These are phyloP conservation scores for Sesamia nonagrioides DNA, from an alignment of 1,140 invertebrate genomes.

Conservation along the genomic window DNA sequence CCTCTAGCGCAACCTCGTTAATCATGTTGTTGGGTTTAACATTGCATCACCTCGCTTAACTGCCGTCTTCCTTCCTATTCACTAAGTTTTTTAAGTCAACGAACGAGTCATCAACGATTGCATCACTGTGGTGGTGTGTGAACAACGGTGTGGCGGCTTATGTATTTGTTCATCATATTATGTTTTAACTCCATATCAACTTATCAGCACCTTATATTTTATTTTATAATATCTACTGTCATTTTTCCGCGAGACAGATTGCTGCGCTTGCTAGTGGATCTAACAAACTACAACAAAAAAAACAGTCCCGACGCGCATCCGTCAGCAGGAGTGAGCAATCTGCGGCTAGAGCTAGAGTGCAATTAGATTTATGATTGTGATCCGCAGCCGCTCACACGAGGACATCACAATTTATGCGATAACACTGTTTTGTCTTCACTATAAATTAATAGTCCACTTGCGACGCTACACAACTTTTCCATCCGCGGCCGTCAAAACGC, in stretches of 20 bases:
- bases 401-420: conserved; percentile 47
- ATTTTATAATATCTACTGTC: neutral
- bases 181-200: neutral
- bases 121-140: too few species aligned
- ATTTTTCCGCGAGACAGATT: neutral
- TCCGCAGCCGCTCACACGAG: conserved; percentile 9
- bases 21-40: too few species aligned
- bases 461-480: conserved; percentile 53
- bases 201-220: neutral
- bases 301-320: neutral
- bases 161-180: too few species aligned
- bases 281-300: conserved; percentile 13
- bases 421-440: conserved; percentile 59
- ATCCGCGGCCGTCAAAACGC: conserved; percentile 69
- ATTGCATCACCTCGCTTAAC: too few species aligned
- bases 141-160: too few species aligned
- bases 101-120: too few species aligned
- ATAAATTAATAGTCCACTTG: conserved; percentile 71
- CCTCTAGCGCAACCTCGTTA: too few species aligned
- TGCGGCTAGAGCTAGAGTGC: conserved; percentile 19
- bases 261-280: neutral
- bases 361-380: conserved; percentile 46
- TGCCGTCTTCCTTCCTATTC: too few species aligned
- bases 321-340: conserved; percentile 25
- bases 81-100: too few species aligned